These are phyloP conservation scores for Diplodus sargus DNA, from an alignment of 2,797 vertebrate genomes.

Conservation along the genomic window DNA sequence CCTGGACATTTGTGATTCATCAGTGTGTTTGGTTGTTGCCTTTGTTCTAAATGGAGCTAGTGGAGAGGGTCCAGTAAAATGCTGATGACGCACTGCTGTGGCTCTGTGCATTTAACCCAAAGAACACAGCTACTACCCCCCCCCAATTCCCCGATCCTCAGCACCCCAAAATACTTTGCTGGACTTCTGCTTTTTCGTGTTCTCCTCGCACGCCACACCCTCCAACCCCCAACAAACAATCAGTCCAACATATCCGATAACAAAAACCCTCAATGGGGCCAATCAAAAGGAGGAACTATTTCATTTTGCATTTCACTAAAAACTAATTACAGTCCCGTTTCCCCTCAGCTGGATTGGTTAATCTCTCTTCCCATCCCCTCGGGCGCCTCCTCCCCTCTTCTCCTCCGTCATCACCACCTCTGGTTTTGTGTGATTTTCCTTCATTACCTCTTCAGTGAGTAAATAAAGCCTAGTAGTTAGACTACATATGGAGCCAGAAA, in stretches of 20 bases:
- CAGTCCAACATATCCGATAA: slow-evolving; percentile 59
- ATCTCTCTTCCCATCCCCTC: slow-evolving; percentile 40
- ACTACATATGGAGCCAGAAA: slow-evolving; percentile 39
- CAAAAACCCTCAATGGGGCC: slow-evolving; percentile 32
- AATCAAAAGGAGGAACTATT: slow-evolving; percentile 36
- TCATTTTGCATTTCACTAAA: slow-evolving; percentile 51
- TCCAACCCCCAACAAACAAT: slow-evolving; percentile 49
- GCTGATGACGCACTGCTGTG: slow-evolving; percentile 67
- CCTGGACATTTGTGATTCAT: slow-evolving; percentile 81
- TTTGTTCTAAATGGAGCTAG: slow-evolving; percentile 69
- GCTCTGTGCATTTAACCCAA: slow-evolving; percentile 56
- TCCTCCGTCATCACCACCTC: slow-evolving; percentile 64
- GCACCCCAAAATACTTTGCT: slow-evolving; percentile 21
- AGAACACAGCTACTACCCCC: slow-evolving; percentile 26
- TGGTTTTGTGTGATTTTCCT: slow-evolving; percentile 63
- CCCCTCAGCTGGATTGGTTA: slow-evolving; percentile 41
- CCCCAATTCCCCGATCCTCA: slow-evolving; percentile 6
- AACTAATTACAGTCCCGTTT: slow-evolving; percentile 41
- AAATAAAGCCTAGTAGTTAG: slow-evolving; percentile 57
- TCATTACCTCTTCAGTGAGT: slow-evolving; percentile 58
- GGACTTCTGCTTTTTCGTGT: slow-evolving; percentile 50
- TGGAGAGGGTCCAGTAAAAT: slow-evolving; percentile 73
- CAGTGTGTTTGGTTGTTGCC: slow-evolving; percentile 70
- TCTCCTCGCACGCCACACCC: slow-evolving; percentile 53
- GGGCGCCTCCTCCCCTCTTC: slow-evolving; percentile 26